Evolutionary conservation across 2,888 invertebrate species (phyloP), one percentile per base, ranked within the genome.

Genomic region (Dione juno): DNA sequence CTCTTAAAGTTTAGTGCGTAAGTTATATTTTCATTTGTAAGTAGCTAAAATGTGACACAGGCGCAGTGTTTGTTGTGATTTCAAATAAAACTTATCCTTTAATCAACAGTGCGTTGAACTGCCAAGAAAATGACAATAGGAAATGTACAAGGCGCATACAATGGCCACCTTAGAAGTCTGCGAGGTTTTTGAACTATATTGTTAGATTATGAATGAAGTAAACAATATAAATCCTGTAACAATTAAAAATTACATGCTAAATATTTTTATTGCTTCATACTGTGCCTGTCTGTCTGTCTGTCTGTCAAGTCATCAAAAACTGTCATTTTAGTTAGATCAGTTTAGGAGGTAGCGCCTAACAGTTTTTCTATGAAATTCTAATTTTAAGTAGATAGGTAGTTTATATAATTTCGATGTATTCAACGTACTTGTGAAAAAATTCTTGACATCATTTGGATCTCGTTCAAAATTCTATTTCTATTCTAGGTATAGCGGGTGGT

Each of bases 401-500:
- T 76, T 84, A 83, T 83, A 79, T 84, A 83, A 86, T 85, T 72
- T 85, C 76, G 80, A 83, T 82, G 77, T 81, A 78, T 77, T 77
- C 77, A 78, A 78, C 74, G 80, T 88, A 85, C 81, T 86, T 83
- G 81, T 82, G 76, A 74, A 75, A 78, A 53, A 78, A 80, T 77
- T 77, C 81, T 83, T 82, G 76, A 82, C 81, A 82, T 79, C 76
- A 72, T 86, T 87, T 82, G 85, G 88, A 89, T 88, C 88, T 89
- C 89, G 86, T 81, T 85, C 87, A 85, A 88, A 88, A 88, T 87
- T 88, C 79, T 84, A 81, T 82, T 84, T 82, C 79, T 74, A 50
- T 14, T 65, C 43, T 82, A 83, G 81, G 77, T 78, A 79, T 85
- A 84, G 91, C 89, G 89, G 92, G 88, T 86, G 88, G 90, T 91